These are phyloP conservation scores for Melanocharis versteri DNA, from an alignment of 2,113 vertebrate species.

Conservation along the genomic window DNA sequence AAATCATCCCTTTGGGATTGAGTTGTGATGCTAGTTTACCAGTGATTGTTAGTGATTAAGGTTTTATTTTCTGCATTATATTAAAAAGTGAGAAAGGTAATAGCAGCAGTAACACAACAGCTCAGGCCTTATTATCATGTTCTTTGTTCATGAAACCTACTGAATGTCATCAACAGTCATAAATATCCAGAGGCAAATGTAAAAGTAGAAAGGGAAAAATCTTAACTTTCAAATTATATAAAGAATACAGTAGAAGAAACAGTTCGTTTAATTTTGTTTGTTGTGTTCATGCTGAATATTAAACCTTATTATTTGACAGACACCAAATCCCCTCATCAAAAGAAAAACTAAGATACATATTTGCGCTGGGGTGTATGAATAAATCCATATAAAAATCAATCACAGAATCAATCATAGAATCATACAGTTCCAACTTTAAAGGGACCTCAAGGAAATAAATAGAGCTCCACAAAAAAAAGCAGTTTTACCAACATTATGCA, in stretches of 20 bases:
- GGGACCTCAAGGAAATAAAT: background rate
- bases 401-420: background rate
- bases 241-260: background rate
- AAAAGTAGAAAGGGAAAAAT: background rate
- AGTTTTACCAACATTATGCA: background rate
- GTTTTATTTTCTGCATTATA: background rate
- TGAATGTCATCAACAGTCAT: background rate
- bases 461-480: background rate
- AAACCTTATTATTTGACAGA: background rate
- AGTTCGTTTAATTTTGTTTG: background rate
- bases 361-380: background rate
- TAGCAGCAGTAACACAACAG: background rate
- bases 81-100: conserved; percentile 32
- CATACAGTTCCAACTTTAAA: background rate
- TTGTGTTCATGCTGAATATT: background rate
- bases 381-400: background rate
- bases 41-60: background rate
- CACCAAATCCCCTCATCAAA: background rate
- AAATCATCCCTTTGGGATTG: background rate
- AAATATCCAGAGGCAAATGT: background rate
- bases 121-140: background rate
- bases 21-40: background rate
- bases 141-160: conserved; percentile 18
- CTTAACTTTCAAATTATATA: background rate
- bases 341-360: background rate